Base-by-base conservation (phyloP, 2,113 vertebrate genomes). In the Varanus salvator region DNA sequence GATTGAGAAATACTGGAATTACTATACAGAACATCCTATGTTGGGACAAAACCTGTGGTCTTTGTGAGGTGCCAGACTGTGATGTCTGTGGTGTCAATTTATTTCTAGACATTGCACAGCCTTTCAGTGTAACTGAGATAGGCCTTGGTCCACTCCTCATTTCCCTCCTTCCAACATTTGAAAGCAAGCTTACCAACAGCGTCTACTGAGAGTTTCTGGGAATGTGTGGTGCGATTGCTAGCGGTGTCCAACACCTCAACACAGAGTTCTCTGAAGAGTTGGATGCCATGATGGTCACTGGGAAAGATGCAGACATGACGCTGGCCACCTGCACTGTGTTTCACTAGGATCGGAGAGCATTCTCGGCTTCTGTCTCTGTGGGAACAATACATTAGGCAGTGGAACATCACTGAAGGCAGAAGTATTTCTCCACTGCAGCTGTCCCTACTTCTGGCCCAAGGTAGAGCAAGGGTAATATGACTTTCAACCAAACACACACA, bases 291-390 rank as follows among this genome's bases (percentile, higher is more conserved):
- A 84, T 95, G 95, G 4, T 54, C 74, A 7, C 68, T 17, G 78
- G 98, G 98, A 93, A 99, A 98, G 27, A 90, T 38, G 64, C 98
- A 99, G 92, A 97, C 86, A 0, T 99, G 97, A 54, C 98, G 95
- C 3, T 81, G 93, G 25, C 95, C 78, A 0, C 93, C 88, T 0
- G 92, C 90, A 27, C 87, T 86, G 0, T n/a, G 38, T 5, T 14
- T 95, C 96, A 97, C 96, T 0, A 94, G 94, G 29, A 91, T 97
- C 92, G 98, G 84, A 0, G 90, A 6, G 21, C 99, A 99, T 0
- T 0, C 94, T 0, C 52, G 96, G 90, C 97, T 94, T n/a, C 9
- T 1, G 1, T 95, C 96, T 83, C 97, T 98, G 95, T 91, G 89
- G 94, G 86, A 80, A 0, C 12, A 95, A 76, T 81, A 88, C 0